Conservation (phyloP, 1,140 invertebrate species). For the Maconellicoccus hirsutus region DNA sequence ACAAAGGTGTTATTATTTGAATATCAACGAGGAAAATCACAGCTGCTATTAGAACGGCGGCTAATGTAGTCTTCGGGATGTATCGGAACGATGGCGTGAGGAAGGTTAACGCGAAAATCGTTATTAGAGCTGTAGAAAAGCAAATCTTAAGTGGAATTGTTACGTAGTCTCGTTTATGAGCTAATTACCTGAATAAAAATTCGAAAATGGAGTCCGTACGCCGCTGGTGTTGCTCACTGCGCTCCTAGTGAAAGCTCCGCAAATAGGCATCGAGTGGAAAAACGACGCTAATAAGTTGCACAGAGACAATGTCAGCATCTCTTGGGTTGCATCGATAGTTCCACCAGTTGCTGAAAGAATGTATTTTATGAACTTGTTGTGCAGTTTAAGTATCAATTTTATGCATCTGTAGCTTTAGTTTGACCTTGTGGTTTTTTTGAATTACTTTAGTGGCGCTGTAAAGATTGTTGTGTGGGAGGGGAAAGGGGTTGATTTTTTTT, state of each 20-base stretch:
- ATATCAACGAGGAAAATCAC: slow-evolving; percentile 57
- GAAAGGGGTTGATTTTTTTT: too few relatives aligned
- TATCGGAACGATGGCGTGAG: slow-evolving; percentile 57
- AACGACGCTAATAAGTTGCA: slow-evolving; percentile 63
- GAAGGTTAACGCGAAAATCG: slow-evolving; percentile 47
- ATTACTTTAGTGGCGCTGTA: too few relatives aligned
- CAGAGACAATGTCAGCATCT: slow-evolving; percentile 52
- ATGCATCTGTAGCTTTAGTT: too few relatives aligned
- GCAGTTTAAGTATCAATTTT: too few relatives aligned
- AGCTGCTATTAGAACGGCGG: slow-evolving; percentile 55
- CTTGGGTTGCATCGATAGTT: slow-evolving; percentile 48
- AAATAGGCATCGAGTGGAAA: slow-evolving; percentile 56
- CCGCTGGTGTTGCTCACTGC: slow-evolving; percentile 65
- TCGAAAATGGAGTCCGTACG: slow-evolving; percentile 58
- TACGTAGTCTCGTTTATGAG: too few relatives aligned
- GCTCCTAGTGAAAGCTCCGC: slow-evolving; percentile 58
- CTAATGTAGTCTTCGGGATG: slow-evolving; percentile 52
- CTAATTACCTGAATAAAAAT: slow-evolving; percentile 46
- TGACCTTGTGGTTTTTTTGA: too few relatives aligned
- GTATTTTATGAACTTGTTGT: too few relatives aligned
- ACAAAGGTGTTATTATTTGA: slow-evolving; percentile 45
- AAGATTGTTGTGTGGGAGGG: too few relatives aligned
- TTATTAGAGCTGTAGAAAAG: slow-evolving; percentile 42
- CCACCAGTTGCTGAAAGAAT: slow-evolving; percentile 41
- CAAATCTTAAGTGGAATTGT: too few relatives aligned